Evolutionary conservation across 2,888 invertebrate species (phyloP).

Genomic region (Glyphotaelius pellucidus): DNA sequence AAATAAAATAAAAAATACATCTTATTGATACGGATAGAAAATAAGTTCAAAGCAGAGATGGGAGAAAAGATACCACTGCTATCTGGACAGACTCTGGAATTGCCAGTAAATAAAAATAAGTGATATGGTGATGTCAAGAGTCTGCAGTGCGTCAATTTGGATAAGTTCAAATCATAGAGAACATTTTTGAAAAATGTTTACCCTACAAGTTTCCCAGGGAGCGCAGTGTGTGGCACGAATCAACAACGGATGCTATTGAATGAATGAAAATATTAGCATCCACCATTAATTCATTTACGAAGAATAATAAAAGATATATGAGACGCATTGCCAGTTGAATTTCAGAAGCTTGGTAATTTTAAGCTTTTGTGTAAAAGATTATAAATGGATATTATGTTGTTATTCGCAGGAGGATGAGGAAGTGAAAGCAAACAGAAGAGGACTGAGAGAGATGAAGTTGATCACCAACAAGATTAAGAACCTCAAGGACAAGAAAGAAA

Average conservation of each 20-base stretch:
- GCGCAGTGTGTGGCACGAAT: too few species aligned
- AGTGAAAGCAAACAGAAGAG: slow-evolving; percentile 80
- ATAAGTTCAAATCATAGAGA: background rate
- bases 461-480: slow-evolving; percentile 83
- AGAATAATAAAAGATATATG: too few species aligned
- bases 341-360: background rate
- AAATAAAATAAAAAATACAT: too few species aligned
- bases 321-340: background rate
- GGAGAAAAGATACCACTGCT: background rate
- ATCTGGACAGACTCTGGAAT: background rate
- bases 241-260: too few species aligned
- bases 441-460: slow-evolving; percentile 80
- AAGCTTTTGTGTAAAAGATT: background rate
- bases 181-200: background rate
- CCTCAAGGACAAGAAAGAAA: slow-evolving; percentile 84
- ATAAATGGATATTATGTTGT: background rate
- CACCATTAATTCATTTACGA: too few species aligned
- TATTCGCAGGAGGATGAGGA: slow-evolving; percentile 76
- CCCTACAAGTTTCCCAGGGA: background rate
- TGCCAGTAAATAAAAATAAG: background rate
- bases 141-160: background rate
- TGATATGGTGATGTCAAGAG: background rate
- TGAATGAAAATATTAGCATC: too few species aligned
- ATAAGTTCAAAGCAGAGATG: background rate
- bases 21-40: background rate